Evolutionary conservation across 2,797 vertebrate genomes (phyloP).

Genomic region (Cheirogaleus major): DNA sequence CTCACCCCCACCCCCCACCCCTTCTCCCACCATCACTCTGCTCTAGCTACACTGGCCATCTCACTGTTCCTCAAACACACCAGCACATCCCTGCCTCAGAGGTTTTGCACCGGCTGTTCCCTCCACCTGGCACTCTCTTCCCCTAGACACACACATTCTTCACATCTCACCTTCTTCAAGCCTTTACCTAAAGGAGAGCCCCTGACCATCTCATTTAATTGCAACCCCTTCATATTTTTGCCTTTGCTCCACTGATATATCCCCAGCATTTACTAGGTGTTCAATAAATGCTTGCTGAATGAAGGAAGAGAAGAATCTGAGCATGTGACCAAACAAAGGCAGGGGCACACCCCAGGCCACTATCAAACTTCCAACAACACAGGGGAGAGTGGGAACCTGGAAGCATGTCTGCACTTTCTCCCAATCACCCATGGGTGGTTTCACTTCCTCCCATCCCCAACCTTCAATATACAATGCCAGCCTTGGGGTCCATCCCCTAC

Average conservation of each 20-base stretch:
- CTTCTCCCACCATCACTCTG: background rate
- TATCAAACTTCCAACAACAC: background rate
- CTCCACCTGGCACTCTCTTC: background rate
- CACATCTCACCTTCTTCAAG: background rate
- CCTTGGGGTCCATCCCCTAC: background rate
- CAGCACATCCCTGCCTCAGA: background rate
- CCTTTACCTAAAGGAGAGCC: background rate
- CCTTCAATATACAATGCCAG: background rate
- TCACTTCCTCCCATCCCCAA: background rate
- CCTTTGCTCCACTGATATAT: background rate
- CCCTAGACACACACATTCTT: background rate
- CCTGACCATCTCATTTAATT: background rate
- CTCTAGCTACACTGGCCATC: background rate
- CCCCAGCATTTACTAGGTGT: background rate
- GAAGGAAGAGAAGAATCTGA: background rate
- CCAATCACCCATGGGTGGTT: background rate
- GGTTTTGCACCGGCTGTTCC: background rate
- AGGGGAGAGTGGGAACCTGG: background rate
- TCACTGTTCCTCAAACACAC: background rate
- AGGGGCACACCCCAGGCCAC: background rate
- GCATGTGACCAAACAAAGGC: background rate
- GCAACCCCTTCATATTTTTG: background rate
- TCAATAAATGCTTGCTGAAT: background rate
- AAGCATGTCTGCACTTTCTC: background rate
- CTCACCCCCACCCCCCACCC: rapidly evolving